Percentiles rank a stretch among this genome's conserved stretches.
phyloP scores from a whole-genome alignment of 2,113 vertebrate genomes.

The Hoplias malabaricus region DNA sequence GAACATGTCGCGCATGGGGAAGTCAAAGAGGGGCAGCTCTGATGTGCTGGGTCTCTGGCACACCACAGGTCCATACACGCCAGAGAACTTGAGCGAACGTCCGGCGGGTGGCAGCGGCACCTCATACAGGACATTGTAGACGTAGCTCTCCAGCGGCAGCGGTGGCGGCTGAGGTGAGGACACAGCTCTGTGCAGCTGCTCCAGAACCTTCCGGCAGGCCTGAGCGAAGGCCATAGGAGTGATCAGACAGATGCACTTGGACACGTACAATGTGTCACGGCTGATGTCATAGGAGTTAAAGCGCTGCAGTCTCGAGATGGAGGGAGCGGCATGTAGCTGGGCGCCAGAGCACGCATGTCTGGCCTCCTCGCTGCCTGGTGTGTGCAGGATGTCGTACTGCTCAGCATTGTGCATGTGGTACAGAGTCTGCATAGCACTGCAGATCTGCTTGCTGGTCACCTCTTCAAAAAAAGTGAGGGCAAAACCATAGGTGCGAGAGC shows the following conservation, averaged over 20 bases:
- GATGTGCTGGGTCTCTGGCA: slow-evolving; percentile 94
- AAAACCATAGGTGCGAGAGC: slow-evolving; percentile 96
- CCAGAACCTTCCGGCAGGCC: slow-evolving; percentile 88
- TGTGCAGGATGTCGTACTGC: slow-evolving; percentile 88
- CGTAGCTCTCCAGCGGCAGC: slow-evolving; percentile 95
- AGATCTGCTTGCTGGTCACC: slow-evolving; percentile 98
- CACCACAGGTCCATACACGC: slow-evolving; percentile 90
- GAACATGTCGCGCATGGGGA: slow-evolving; percentile 88
- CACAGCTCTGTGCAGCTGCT: slow-evolving; percentile 92
- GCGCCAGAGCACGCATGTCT: slow-evolving; percentile 61
- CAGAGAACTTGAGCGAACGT: slow-evolving; percentile 93
- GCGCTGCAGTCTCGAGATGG: slow-evolving; percentile 89
- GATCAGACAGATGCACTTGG: slow-evolving; percentile 97
- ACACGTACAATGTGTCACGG: slow-evolving; percentile 94
- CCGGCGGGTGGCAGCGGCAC: slow-evolving; percentile 93
- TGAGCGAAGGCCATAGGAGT: slow-evolving; percentile 96
- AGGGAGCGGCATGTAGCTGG: slow-evolving; percentile 79
- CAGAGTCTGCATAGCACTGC: slow-evolving; percentile 98
- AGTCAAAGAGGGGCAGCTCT: slow-evolving; percentile 95
- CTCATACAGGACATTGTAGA: slow-evolving; percentile 97
- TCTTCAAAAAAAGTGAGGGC: slow-evolving; percentile 98
- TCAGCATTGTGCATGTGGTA: slow-evolving; percentile 99
- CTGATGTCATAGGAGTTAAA: slow-evolving; percentile 98
- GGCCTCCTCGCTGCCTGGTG: slow-evolving; percentile 64
- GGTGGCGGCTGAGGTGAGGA: slow-evolving; percentile 91